These are phyloP conservation scores for Lordiphosa collinella DNA, from an alignment of 1,140 invertebrate species.

Conservation along the genomic window DNA sequence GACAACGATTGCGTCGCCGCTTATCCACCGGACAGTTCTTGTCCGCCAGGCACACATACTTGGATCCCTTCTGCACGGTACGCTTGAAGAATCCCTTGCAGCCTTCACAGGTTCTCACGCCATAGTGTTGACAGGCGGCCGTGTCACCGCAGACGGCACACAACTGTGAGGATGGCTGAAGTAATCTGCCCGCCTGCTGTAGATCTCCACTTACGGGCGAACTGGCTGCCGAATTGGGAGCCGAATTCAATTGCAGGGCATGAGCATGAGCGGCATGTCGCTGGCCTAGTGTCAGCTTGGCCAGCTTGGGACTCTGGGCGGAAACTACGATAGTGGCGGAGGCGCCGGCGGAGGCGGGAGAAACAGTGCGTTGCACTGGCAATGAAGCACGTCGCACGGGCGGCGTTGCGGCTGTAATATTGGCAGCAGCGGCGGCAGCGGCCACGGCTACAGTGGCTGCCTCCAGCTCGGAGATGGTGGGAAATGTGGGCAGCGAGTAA, in stretches of 20 bases:
- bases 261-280: slow-evolving; percentile 47
- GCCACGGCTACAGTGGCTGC: slow-evolving; percentile 79
- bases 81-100: slow-evolving; percentile 98
- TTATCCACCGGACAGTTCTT: slow-evolving; percentile 99
- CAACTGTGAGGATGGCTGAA: slow-evolving; percentile 88
- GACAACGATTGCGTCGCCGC: slow-evolving; percentile 96
- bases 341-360: slow-evolving; percentile 81
- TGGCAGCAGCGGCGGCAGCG: slow-evolving; percentile 20
- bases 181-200: slow-evolving; percentile 66
- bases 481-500: slow-evolving; percentile 84
- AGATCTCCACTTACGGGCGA: slow-evolving; percentile 81
- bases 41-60: slow-evolving; percentile 98
- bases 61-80: slow-evolving; percentile 99
- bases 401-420: slow-evolving; percentile 53
- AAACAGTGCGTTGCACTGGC: slow-evolving; percentile 88
- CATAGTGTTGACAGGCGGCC: slow-evolving; percentile 99
- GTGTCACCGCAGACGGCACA: slow-evolving; percentile 99
- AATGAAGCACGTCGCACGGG: slow-evolving; percentile 86
- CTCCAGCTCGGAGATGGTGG: slow-evolving; percentile 82
- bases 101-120: slow-evolving; percentile 97
- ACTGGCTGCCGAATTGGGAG: slow-evolving; percentile 85
- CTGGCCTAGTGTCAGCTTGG: slow-evolving; percentile 81
- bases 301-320: slow-evolving; percentile 84
- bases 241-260: slow-evolving; percentile 80
- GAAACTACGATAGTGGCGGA: not conserved